Percentiles rank a stretch among this genome's conserved stretches.
Evolutionary conservation across 1,140 invertebrate genomes (phyloP).

Genomic region (Reticulitermes speratus): DNA sequence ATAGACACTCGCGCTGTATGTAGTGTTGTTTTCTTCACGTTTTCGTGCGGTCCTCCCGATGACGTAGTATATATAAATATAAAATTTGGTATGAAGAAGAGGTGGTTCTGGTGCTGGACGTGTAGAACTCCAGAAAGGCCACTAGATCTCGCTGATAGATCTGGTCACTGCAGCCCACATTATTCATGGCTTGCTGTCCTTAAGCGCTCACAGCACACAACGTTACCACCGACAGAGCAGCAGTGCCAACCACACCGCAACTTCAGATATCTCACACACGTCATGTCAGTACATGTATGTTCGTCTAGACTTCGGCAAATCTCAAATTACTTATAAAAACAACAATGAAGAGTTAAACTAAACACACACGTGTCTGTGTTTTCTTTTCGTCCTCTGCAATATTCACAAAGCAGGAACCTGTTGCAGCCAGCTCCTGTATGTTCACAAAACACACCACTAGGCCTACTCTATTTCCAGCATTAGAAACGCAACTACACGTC

Average conservation of each 20-base stretch:
- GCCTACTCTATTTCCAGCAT: no score
- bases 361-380: background rate
- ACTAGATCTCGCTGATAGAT: conserved; percentile 69
- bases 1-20: no score
- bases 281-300: no score
- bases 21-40: no score
- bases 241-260: background rate
- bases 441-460: no score
- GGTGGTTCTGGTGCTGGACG: no score
- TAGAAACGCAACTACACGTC: no score
- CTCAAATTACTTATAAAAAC: background rate
- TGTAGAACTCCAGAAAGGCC: conserved; percentile 77
- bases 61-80: no score
- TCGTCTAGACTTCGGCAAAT: no score
- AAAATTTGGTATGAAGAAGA: no score
- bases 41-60: no score
- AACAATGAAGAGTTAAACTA: background rate
- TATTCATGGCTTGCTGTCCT: conserved; percentile 40
- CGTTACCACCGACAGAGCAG: background rate
- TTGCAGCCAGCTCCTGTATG: background rate
- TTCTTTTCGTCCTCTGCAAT: background rate
- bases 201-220: background rate
- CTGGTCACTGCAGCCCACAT: conserved; percentile 76
- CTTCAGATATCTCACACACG: no score
- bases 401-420: background rate